Percentiles rank a stretch among this genome's conserved stretches.
phyloP scores from a whole-genome alignment of 2,113 vertebrate species.

The Chaetura pelagica region DNA sequence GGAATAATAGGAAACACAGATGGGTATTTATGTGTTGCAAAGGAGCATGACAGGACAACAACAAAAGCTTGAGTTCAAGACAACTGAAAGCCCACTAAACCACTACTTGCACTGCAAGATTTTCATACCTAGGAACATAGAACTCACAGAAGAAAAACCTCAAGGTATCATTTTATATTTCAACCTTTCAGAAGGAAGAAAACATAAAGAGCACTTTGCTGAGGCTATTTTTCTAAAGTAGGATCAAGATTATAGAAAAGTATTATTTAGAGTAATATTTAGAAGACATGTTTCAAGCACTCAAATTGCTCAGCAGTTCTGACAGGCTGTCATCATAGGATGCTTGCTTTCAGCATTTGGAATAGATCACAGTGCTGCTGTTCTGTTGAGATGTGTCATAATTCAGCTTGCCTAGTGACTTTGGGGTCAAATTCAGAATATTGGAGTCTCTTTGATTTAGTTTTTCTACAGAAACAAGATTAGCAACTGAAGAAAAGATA shows the following conservation, averaged over 20 bases:
- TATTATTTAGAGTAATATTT: not conserved
- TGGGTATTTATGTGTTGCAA: not conserved
- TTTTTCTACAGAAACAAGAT: not conserved
- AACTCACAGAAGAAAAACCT: not conserved
- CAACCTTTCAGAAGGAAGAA: not conserved
- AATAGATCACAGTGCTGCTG: not conserved
- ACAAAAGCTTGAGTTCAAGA: not conserved
- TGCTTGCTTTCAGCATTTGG: not conserved
- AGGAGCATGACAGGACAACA: not conserved
- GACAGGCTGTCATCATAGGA: not conserved
- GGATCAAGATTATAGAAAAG: not conserved
- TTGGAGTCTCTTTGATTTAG: not conserved
- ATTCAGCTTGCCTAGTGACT: not conserved
- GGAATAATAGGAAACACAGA: not conserved
- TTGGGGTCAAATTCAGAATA: not conserved
- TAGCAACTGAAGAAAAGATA: not conserved
- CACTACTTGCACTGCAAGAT: not conserved
- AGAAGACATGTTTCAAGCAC: not conserved
- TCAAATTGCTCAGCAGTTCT: not conserved
- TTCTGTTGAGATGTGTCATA: not conserved
- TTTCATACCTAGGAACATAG: not conserved
- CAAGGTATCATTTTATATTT: not conserved
- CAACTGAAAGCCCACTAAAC: not conserved
- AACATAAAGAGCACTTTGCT: not conserved
- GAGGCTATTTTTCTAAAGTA: slow-evolving; percentile 1